Base-by-base conservation (phyloP, 2,113 vertebrate species). In the Etheostoma cragini region DNA sequence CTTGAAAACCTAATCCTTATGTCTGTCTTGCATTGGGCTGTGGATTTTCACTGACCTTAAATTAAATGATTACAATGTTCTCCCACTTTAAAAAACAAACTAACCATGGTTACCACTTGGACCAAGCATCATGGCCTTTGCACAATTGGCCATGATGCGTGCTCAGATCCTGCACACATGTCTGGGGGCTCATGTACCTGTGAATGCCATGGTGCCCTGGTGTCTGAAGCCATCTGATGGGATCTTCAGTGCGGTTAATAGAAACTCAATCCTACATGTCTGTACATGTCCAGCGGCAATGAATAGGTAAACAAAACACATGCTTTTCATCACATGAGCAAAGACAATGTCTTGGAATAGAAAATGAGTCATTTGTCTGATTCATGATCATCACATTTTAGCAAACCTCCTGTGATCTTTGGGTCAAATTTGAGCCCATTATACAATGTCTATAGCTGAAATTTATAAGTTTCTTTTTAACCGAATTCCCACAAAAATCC, bases 261-360 rank as follows among this genome's bases (percentile, higher is more conserved):
- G 62, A 58, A 73, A 78, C 83, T 87, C 84, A 87, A 83, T 88
- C 58, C 33, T 38, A 66, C 78, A 76, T 68, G 49, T 76, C 76
- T 76, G 75, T 80, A 72, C 75, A 73, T 74, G 52, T 54, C 78
- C 21, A 57, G 54, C 38, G 65, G 35, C 81, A 76, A 22, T 45
- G 70, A n/a, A 26, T 69, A 21, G 71, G 45, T 68, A 54, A 69
- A 57, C 60, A 65, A 71, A 78, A 56, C 56, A 53, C 47, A 1
- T 13, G 26, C n/a, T 56, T 24, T 17, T 26, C 24, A 19, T 57
- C 14, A 57, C 22, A 19, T 49, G 70, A 14, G 2, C 12, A 12
- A 65, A n/a, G 26, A 46, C 6, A 2, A 35, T 26, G 16, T 58
- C 8, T 50, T 45, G 21, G n/a, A 42, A 11, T 42, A 42, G 10